Percentiles rank a stretch among this genome's conserved stretches.
These are phyloP conservation scores for Austrolebias charrua DNA, from an alignment of 2,797 vertebrate genomes.

Conservation along the genomic window DNA sequence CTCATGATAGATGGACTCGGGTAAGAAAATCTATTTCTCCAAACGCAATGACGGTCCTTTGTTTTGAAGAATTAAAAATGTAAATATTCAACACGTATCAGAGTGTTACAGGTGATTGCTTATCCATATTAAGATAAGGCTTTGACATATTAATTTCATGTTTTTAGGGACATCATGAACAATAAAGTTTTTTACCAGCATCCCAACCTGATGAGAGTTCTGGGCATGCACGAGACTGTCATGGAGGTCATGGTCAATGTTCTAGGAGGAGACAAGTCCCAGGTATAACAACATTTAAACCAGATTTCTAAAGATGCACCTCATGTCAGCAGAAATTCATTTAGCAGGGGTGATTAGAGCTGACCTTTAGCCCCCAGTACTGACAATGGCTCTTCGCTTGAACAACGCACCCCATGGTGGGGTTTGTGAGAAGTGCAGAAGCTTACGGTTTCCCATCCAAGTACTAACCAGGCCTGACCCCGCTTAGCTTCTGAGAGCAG, in stretches of 20 bases:
- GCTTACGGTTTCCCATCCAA: too few relatives aligned
- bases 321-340: too few relatives aligned
- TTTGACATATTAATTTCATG: not conserved
- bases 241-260: conserved; percentile 99
- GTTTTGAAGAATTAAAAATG: not conserved
- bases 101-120: not conserved
- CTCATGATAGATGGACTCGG: conserved; percentile 98
- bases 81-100: not conserved
- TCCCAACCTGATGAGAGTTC: conserved; percentile 96
- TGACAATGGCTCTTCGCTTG: too few relatives aligned
- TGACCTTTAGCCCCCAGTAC: too few relatives aligned
- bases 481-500: too few relatives aligned
- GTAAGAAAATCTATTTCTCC: conserved; percentile 69
- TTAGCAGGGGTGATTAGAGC: too few relatives aligned
- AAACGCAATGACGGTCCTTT: not conserved
- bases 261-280: conserved; percentile 91
- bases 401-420: too few relatives aligned
- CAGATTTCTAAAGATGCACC: too few relatives aligned
- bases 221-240: conserved; percentile 99
- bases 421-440: too few relatives aligned
- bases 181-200: conserved; percentile 99
- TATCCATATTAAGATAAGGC: not conserved
- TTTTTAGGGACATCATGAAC: conserved; percentile 95
- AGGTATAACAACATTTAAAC: conserved; percentile 76
- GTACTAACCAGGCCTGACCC: too few relatives aligned